Base-by-base conservation (phyloP, 2,888 invertebrate species). In the Fabriciana adippe region DNA sequence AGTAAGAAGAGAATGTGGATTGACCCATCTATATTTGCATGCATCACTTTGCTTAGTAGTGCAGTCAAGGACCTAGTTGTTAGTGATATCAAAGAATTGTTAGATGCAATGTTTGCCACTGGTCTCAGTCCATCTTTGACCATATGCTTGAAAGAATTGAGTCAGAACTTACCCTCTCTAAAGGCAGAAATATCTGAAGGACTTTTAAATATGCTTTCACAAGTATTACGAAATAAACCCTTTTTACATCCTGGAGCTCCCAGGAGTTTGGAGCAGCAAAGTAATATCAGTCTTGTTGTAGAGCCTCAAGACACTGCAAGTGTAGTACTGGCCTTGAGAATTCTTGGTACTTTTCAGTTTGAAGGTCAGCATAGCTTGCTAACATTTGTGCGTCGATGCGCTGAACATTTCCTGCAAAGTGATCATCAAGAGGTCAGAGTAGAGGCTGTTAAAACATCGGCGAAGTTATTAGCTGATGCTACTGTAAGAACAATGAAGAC, bases 391-490 rank as follows among this genome's bases (percentile, higher is more conserved):
- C 94, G 96, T 73, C 95, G 98, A 69, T 98, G 98, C 85, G 97
- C 98, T 0, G 98, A 99, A 79, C 95, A 97, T 84, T 99, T 97
- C 82, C 91, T 99, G 55, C 96, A 95, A 16, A 97, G 97, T 80
- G 99, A 99, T 72, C 96, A 97, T 78, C 96, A 97, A 75, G 98
- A 98, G 84, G 96, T 99, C 13, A 84, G 93, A 31, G 89, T 99
- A 72, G 99, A 99, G 89, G 97, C 99, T 15, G 99, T 99, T 0
- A 95, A 96, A 82, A 99, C 99, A 0, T 97, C 99, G 79, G 97
- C 98, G 16, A 95, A 97, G 66, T 93, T 99, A 18, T 91, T 99
- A 26, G 95, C 97, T 70, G 95, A 98, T 70, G 96, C 98, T 1
- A 95, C 98, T 35, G 93, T 94, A 69, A 90, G 93, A 69, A 93